Conservation (phyloP, 92 coral and sea anemone genomes). For the Epizoanthus illoricatus region DNA sequence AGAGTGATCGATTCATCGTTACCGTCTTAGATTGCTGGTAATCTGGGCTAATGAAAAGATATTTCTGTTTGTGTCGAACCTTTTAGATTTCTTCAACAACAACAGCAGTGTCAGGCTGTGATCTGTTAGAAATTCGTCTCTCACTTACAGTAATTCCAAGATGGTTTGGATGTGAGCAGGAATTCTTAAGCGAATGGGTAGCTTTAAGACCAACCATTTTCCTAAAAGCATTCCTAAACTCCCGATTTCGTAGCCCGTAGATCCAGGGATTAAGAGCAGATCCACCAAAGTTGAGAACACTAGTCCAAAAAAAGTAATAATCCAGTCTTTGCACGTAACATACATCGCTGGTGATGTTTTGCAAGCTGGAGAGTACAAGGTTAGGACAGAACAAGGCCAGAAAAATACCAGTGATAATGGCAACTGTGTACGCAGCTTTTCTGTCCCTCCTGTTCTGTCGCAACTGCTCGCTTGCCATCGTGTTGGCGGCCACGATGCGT, state of each 20-base stretch:
- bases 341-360: slow-evolving; percentile 4
- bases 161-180: slow-evolving; percentile 20
- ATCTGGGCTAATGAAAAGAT: too few relatives aligned
- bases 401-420: slow-evolving; percentile 30
- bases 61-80: neutral
- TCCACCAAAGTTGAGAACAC: slow-evolving; percentile 30
- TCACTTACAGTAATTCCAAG: neutral
- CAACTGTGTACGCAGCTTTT: slow-evolving; percentile 31
- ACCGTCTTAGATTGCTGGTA: too few relatives aligned
- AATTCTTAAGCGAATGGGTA: neutral
- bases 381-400: slow-evolving; percentile 31
- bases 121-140: slow-evolving; percentile 25
- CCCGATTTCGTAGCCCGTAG: slow-evolving; percentile 29
- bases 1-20: too few relatives aligned
- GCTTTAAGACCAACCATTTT: slow-evolving; percentile 40
- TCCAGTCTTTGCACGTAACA: slow-evolving; percentile 25
- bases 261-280: slow-evolving; percentile 34
- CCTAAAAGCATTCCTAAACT: slow-evolving; percentile 24
- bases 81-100: slow-evolving; percentile 24
- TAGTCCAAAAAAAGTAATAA: slow-evolving; percentile 30
- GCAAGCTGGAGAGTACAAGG: slow-evolving; percentile 39
- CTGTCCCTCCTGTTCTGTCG: slow-evolving; percentile 21
- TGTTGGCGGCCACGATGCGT: neutral
- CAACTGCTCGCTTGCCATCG: slow-evolving; percentile 5
- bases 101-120: neutral